A percentile compares a stretch with the other conserved stretches of the same genome.
phyloP scores from a whole-genome alignment of 2,113 vertebrate species.

The Hippopotamus amphibius region DNA sequence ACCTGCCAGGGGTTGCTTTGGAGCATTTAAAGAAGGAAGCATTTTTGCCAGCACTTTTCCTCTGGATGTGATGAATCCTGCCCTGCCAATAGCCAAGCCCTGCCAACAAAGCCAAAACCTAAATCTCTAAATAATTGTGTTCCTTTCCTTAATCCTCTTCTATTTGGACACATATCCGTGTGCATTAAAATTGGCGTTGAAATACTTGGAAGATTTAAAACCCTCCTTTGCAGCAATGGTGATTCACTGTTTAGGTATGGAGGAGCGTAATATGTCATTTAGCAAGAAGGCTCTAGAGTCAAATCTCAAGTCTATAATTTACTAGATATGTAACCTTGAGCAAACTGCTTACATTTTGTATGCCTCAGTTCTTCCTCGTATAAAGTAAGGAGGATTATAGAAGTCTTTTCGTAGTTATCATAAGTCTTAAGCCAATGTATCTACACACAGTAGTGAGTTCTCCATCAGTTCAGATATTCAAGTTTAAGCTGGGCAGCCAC shows the following conservation, averaged over 20 bases:
- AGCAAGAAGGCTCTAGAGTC: neutral
- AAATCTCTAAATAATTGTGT: conserved; percentile 28
- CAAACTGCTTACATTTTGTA: neutral
- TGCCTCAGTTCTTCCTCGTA: neutral
- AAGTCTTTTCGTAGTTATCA: neutral
- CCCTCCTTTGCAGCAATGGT: neutral
- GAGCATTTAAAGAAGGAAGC: conserved; percentile 31
- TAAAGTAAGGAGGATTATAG: neutral
- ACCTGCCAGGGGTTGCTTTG: neutral
- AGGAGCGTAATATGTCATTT: fast-evolving
- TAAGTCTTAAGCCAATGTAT: neutral
- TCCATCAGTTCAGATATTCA: neutral
- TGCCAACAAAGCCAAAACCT: conserved; percentile 15
- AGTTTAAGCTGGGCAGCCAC: conserved; percentile 8
- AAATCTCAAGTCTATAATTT: neutral
- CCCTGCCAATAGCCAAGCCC: neutral
- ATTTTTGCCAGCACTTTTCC: neutral
- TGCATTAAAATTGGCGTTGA: neutral
- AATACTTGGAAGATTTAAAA: neutral
- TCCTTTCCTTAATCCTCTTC: neutral
- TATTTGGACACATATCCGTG: neutral
- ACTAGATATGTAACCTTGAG: neutral
- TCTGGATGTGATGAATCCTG: neutral
- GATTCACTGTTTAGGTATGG: no score
- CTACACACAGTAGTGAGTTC: neutral